Evolutionary conservation across 2,113 vertebrate species (phyloP).

Genomic region (Rostratula benghalensis): DNA sequence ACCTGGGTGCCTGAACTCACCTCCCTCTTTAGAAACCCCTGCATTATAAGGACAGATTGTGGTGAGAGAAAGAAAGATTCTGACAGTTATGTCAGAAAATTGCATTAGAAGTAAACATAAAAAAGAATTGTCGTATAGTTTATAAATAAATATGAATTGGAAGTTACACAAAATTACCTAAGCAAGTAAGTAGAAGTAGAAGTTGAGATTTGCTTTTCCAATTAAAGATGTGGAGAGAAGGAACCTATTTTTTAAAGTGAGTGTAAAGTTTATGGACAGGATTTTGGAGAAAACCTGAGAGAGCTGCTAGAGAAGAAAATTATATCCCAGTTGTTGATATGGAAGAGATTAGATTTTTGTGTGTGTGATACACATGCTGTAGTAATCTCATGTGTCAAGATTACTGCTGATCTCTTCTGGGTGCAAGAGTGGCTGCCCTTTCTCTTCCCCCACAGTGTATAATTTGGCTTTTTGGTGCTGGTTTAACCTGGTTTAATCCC

Average conservation of each 20-base stretch:
- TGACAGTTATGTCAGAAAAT: neutral
- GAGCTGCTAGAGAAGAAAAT: neutral
- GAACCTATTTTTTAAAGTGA: neutral
- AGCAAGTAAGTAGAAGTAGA: neutral
- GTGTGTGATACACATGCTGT: accelerated
- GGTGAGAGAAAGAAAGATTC: neutral
- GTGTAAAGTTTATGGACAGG: neutral
- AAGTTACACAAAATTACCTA: neutral
- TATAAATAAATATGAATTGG: neutral
- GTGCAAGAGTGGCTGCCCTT: neutral
- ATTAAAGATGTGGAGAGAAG: neutral
- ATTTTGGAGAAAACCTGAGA: neutral
- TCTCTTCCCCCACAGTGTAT: neutral
- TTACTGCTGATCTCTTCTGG: neutral
- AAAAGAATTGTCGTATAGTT: neutral
- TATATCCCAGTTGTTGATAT: neutral
- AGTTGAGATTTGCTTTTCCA: neutral
- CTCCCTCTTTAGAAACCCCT: neutral
- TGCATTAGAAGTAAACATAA: neutral
- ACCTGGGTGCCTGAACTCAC: neutral
- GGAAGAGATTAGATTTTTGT: accelerated
- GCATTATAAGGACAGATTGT: neutral
- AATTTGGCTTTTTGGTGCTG: neutral
- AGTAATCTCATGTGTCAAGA: neutral
- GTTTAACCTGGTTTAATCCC: neutral